Percentiles rank a stretch among this genome's conserved stretches.
Conservation (phyloP, 2,113 vertebrate genomes). For the Lates calcarifer region DNA sequence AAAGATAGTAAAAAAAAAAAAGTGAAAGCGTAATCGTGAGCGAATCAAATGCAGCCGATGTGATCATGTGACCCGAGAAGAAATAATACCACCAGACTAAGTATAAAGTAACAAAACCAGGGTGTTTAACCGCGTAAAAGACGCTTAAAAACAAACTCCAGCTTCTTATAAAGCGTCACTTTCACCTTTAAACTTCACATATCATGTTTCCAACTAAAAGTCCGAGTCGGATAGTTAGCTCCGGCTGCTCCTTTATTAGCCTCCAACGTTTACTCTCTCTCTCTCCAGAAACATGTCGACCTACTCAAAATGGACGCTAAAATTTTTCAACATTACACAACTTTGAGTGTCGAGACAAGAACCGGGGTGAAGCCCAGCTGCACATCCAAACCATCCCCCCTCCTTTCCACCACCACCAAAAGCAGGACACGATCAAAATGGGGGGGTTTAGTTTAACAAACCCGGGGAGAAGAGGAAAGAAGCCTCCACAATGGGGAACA, state of each 20-base stretch:
- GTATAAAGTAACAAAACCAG: slow-evolving; percentile 77
- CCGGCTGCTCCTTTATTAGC: slow-evolving; percentile 68
- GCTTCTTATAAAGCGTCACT: rapidly evolving
- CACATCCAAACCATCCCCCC: no score
- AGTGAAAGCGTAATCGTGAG: slow-evolving; percentile 85
- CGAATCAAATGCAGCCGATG: slow-evolving; percentile 85
- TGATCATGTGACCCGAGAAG: slow-evolving; percentile 87
- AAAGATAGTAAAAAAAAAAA: slow-evolving; percentile 46
- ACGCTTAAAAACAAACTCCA: neutral
- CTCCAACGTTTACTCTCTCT: slow-evolving; percentile 45
- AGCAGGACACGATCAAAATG: neutral
- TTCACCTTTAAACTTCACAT: slow-evolving; percentile 1
- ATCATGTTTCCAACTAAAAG: slow-evolving; percentile 30
- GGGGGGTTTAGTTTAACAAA: neutral
- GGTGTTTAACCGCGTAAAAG: slow-evolving; percentile 13
- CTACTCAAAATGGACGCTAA: slow-evolving; percentile 97
- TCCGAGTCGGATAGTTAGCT: slow-evolving; percentile 62
- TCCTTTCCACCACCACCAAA: no score
- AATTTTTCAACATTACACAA: slow-evolving; percentile 82
- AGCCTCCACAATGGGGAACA: slow-evolving; percentile 4
- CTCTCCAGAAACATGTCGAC: slow-evolving; percentile 94
- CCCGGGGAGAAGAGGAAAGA: neutral
- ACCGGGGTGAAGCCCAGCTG: neutral
- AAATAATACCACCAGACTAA: slow-evolving; percentile 77
- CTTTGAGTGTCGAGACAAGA: slow-evolving; percentile 59